Percentiles rank a stretch among this genome's conserved stretches.
These are phyloP conservation scores for Sarcophaga variegata DNA, from an alignment of 2,888 invertebrate genomes.

Conservation along the genomic window DNA sequence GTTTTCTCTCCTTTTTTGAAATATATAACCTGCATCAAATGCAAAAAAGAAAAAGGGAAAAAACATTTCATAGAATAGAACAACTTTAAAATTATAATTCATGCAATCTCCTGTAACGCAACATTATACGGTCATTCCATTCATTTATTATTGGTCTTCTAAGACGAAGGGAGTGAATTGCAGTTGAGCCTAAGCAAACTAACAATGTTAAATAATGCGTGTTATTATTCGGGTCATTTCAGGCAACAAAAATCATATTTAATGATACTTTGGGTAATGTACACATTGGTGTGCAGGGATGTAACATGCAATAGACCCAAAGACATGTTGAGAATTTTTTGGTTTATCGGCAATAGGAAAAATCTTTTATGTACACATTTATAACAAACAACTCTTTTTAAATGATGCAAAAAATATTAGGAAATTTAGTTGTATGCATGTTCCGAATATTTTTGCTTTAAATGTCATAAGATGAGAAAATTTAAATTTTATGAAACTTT, in stretches of 20 bases:
- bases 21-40: not conserved
- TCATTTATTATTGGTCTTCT: slow-evolving; percentile 37
- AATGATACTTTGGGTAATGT: too few relatives aligned
- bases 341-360: too few relatives aligned
- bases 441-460: too few relatives aligned
- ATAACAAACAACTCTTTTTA: too few relatives aligned
- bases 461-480: too few relatives aligned
- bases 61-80: slow-evolving; percentile 10
- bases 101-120: slow-evolving; percentile 62
- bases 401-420: too few relatives aligned
- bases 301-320: too few relatives aligned
- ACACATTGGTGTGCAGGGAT: too few relatives aligned
- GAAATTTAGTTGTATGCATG: too few relatives aligned
- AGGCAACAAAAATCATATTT: slow-evolving; percentile 3
- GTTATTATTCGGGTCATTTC: slow-evolving; percentile 65
- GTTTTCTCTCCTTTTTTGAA: not conserved
- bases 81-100: slow-evolving; percentile 66
- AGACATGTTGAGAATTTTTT: too few relatives aligned
- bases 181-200: slow-evolving; percentile 22
- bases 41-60: slow-evolving; percentile 13
- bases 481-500: too few relatives aligned
- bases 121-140: slow-evolving; percentile 50
- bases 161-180: not conserved
- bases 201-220: not conserved
- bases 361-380: too few relatives aligned